These are phyloP conservation scores for Ochropleura leucogaster DNA, from an alignment of 2,888 invertebrate species.

Conservation along the genomic window DNA sequence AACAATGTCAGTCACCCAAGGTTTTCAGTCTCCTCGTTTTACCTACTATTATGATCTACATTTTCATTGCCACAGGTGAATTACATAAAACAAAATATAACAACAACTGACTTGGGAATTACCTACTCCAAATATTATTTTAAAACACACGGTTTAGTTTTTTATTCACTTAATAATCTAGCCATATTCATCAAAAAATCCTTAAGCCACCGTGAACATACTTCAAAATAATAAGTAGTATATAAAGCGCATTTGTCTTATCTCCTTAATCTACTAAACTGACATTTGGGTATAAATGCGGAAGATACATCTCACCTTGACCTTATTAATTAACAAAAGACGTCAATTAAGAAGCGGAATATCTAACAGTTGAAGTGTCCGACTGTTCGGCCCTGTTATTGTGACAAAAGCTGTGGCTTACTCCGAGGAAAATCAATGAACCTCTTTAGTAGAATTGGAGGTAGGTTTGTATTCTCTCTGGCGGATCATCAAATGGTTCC, in stretches of 20 bases:
- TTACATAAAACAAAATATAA: conserved; percentile 13
- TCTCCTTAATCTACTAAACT: conserved; percentile 37
- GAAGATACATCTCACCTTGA: conserved; percentile 47
- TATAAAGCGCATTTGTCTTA: conserved; percentile 31
- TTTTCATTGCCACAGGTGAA: neutral
- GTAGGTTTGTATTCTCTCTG: too few species aligned
- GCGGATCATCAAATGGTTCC: too few species aligned
- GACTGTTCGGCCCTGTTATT: neutral
- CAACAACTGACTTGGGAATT: neutral
- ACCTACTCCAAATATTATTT: neutral
- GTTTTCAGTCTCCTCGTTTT: neutral
- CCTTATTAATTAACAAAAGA: conserved; percentile 42
- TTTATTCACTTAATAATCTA: conserved; percentile 15
- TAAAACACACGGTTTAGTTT: conserved; percentile 8
- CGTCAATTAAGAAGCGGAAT: conserved; percentile 14
- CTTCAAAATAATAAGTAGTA: neutral
- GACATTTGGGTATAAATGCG: conserved; percentile 41
- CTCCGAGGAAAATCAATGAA: neutral
- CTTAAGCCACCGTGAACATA: neutral
- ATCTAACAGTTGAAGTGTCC: neutral
- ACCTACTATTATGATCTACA: neutral
- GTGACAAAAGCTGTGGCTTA: neutral
- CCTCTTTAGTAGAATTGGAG: neutral
- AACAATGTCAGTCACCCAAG: neutral
- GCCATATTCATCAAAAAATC: conserved; percentile 12